Evolutionary conservation across 2,888 invertebrate genomes (phyloP), one percentile per base, ranked within the genome.

Genomic region (Scrobipalpa costella): DNA sequence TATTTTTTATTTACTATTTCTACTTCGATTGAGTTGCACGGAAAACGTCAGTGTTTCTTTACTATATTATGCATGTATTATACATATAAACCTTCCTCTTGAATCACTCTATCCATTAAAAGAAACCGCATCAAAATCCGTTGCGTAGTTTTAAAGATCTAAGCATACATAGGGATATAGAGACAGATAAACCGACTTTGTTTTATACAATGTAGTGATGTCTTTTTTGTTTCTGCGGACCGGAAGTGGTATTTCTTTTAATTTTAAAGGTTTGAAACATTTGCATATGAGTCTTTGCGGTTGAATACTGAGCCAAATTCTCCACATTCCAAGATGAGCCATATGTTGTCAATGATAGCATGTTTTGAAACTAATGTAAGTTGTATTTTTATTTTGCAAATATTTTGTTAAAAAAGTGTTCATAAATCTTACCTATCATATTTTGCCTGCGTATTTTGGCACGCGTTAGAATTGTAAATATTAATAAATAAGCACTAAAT

Each of bases 401-500:
- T 55, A 55, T 55, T 55, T n/a, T 34, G 7, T 13, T 15, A 55
- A 33, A 15, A 55, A 17, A 36, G 47, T 57, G 47, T 40, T 57
- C 36, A 49, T 57, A 55, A 17, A 11, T 38, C 21, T 3, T 27
- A 27, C 27, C 27, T 27, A 27, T 27, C 27, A 27, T 27, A 27
- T 27, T 27, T 27, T 27, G n/a, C n/a, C 27, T 2, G 27, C 2
- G 27, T 3, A 3, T 40, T 60, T 61, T 64, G 64, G 61, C 64
- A 57, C 15, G 34, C 44, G 15, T 15, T 34, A 2, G 15, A 11
- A 19, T 15, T 19, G 44, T 64, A 61, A 64, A 64, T 64, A 57
- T 60, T 47, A 61, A 49, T 61, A 61, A 61, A 47, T 57, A 40
- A 33, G 33, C 13, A 33, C 9, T 60, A 63, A 63, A 60, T 63